Conservation (phyloP, 2,113 vertebrate species). For the Noctilio leporinus region DNA sequence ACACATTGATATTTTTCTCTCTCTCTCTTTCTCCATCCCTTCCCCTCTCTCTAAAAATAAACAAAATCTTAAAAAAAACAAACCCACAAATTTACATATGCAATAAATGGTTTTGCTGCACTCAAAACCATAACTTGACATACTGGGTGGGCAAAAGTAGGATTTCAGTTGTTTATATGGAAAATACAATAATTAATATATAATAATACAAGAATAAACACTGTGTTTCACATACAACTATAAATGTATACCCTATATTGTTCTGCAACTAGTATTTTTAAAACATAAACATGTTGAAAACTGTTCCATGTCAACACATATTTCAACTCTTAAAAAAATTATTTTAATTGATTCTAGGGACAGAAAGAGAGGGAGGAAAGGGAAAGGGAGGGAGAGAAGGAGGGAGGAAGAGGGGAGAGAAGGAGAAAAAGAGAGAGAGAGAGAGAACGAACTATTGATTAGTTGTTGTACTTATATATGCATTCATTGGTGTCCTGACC, state of each 20-base stretch:
- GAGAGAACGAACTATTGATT: too few relatives aligned
- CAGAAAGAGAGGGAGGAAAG: background rate
- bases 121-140: background rate
- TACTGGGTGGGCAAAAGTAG: background rate
- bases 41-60: too few relatives aligned
- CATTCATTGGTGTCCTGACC: too few relatives aligned
- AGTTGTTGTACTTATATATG: too few relatives aligned
- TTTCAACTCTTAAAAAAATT: slow-evolving; percentile 2
- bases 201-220: background rate
- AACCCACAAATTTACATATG: slow-evolving; percentile 12
- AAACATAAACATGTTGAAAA: background rate
- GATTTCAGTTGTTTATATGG: background rate
- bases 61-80: too few relatives aligned
- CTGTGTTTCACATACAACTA: background rate
- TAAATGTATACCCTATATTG: background rate
- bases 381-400: background rate
- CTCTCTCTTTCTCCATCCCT: too few relatives aligned
- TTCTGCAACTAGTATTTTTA: background rate
- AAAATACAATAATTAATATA: background rate
- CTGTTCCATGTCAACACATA: background rate
- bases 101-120: background rate
- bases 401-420: too few relatives aligned
- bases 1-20: too few relatives aligned
- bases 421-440: too few relatives aligned
- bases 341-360: background rate